A percentile compares a stretch with the other conserved stretches of the same genome.
Conservation (phyloP, 2,888 invertebrate species). For the Pristionchus mayeri region DNA sequence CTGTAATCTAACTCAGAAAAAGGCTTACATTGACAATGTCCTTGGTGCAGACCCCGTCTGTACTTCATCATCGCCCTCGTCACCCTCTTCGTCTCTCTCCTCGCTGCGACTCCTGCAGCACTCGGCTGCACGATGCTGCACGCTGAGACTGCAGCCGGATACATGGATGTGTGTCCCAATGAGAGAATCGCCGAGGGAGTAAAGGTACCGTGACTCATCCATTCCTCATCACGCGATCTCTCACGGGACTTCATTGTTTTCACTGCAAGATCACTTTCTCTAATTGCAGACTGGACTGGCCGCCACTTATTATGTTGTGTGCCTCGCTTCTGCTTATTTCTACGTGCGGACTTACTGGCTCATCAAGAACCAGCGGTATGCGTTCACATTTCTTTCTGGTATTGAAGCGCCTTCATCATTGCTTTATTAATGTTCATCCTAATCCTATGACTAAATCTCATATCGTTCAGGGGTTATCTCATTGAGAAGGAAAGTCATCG, state of each 20-base stretch:
- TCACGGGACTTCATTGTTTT: background rate
- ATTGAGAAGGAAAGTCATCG: background rate
- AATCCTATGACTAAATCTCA: too few species aligned
- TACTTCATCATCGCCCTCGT: background rate
- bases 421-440: too few species aligned
- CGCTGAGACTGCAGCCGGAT: background rate
- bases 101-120: background rate
- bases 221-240: too few species aligned
- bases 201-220: too few species aligned
- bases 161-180: background rate
- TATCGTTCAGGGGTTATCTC: background rate
- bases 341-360: slow-evolving; percentile 15
- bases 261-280: background rate
- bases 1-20: too few species aligned
- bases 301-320: background rate
- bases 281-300: background rate
- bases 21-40: too few species aligned
- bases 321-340: background rate
- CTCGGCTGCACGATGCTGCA: slow-evolving; percentile 2
- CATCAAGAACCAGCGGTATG: background rate
- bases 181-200: background rate
- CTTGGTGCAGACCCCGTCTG: background rate
- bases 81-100: background rate
- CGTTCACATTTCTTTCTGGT: too few species aligned
- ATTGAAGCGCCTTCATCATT: too few species aligned